These are phyloP conservation scores for Nasonia oneida DNA, from an alignment of 2,888 invertebrate species.

Conservation along the genomic window DNA sequence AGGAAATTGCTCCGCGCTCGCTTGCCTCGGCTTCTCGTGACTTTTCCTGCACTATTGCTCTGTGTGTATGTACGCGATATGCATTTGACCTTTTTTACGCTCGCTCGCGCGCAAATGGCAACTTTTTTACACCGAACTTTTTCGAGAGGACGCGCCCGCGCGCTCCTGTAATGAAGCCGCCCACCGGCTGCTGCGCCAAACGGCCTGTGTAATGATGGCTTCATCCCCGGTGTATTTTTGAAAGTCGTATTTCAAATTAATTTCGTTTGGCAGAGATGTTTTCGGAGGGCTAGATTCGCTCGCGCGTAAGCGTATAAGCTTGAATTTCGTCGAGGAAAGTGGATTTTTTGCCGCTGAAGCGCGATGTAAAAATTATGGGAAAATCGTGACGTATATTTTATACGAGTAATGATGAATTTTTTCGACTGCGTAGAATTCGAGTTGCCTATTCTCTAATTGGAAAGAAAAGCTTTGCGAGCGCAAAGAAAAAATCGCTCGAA, in stretches of 20 bases:
- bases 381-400: not conserved
- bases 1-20: conserved; percentile 36
- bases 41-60: not conserved
- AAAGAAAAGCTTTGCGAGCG: too few relatives aligned
- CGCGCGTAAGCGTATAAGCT: not conserved
- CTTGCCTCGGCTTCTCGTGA: not conserved
- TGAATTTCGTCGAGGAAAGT: not conserved
- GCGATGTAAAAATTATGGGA: not conserved
- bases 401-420: not conserved
- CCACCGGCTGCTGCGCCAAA: not conserved
- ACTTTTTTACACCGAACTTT: conserved; percentile 5
- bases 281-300: not conserved
- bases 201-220: conserved; percentile 23
- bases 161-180: conserved; percentile 15
- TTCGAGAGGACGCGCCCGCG: not conserved
- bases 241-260: conserved; percentile 20
- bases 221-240: conserved; percentile 10
- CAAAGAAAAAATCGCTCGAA: too few relatives aligned
- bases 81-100: not conserved
- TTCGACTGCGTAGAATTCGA: not conserved
- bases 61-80: not conserved
- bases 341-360: not conserved
- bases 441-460: not conserved
- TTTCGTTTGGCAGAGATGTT: not conserved
- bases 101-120: not conserved